These are phyloP conservation scores for Drosophila cognata DNA, from an alignment of 2,888 invertebrate species.

Conservation along the genomic window DNA sequence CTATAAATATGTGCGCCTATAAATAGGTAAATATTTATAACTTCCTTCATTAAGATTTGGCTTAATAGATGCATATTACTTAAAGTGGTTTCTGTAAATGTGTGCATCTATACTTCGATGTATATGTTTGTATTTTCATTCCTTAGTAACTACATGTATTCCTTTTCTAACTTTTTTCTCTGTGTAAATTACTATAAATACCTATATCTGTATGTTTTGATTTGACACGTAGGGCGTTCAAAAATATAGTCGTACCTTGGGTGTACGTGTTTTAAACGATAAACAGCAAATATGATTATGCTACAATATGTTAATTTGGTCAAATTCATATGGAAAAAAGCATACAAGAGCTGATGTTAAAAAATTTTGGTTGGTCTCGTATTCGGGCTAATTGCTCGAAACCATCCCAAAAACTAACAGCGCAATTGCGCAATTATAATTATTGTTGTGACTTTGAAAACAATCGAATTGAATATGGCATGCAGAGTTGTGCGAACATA, in stretches of 20 bases:
- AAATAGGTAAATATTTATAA: background rate
- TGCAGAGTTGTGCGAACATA: background rate
- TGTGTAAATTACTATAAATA: background rate
- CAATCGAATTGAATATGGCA: slow-evolving; percentile 19
- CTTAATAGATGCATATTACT: background rate
- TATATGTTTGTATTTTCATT: background rate
- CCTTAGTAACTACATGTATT: background rate
- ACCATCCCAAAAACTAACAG: slow-evolving; percentile 7
- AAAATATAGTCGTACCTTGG: slow-evolving; percentile 10
- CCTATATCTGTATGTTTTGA: background rate
- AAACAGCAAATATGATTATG: slow-evolving; percentile 26
- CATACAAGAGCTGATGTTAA: background rate
- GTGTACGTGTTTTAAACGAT: slow-evolving; percentile 49
- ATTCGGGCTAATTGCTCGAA: background rate
- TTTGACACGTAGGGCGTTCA: slow-evolving; percentile 38
- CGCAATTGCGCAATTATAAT: slow-evolving; percentile 35
- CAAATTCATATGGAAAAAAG: slow-evolving; percentile 15
- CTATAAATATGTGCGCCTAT: background rate
- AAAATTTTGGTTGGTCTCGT: slow-evolving; percentile 14
- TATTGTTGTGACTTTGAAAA: slow-evolving; percentile 30
- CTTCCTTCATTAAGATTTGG: background rate
- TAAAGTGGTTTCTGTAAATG: background rate
- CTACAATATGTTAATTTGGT: slow-evolving; percentile 36
- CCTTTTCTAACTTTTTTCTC: background rate
- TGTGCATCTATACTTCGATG: background rate